Base-by-base conservation (phyloP, 2,113 vertebrate genomes). In the Cyanoliseus patagonus region DNA sequence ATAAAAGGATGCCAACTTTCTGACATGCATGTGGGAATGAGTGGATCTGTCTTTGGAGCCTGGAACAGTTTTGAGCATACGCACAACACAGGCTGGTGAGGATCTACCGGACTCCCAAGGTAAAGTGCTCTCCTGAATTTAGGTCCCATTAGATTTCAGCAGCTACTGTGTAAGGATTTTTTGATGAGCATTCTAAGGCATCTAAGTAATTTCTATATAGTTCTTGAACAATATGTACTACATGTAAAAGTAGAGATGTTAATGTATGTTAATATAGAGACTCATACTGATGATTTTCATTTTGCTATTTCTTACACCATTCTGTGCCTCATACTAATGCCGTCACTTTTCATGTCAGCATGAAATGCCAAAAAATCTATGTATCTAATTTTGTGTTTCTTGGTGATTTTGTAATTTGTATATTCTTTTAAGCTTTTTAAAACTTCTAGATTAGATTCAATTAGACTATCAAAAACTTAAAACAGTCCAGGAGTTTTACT, bases 271-370 rank as follows among this genome's bases (percentile, higher is more conserved):
- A 82, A 28, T 42, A 69, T 5, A 69, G 62, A 94, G 87, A 95
- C 3, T 33, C 86, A 75, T n/a, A 85, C 42, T 91, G 68, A 82
- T 77, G 44, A 89, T 97, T 90, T 96, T 79, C 52, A 17, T 66
- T 83, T 44, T 80, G 37, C 30, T 79, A 46, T 46, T 91, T 95
- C 73, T 73, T 83, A 68, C 4, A 52, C 13, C 5, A 41, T 82
- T 72, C 51, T 70, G 24, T 79, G 42, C 22, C 41, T 76, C 15
- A 63, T 41, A 84, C 12, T 59, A 86, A 88, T 55, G 67, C 18
- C 6, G 1, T 41, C 22, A 46, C 27, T 94, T 75, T 66, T 92
- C n/a, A 68, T 15, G 33, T 46, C 23, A 88, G 39, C n/a, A 74
- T 11, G 47, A 91, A 84, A 78, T 61, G 24, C 33, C 11, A 23